A percentile compares a stretch with the other conserved stretches of the same genome.
These are phyloP conservation scores for Urocynchramus pylzowi DNA, from an alignment of 2,113 vertebrate species.

Conservation along the genomic window DNA sequence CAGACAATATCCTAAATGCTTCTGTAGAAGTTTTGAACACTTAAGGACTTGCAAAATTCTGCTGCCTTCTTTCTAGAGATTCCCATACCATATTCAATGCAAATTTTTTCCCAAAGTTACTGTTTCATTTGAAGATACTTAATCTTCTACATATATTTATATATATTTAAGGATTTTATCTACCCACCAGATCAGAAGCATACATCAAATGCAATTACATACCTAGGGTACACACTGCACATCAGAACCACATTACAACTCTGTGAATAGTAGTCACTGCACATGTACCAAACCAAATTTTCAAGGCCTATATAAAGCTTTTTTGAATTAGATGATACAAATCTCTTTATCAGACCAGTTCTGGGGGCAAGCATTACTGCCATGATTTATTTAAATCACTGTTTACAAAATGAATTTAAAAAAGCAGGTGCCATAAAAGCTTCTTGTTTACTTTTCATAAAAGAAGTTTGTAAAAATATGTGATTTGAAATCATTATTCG, in stretches of 20 bases:
- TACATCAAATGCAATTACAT: not conserved
- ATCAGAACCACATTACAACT: not conserved
- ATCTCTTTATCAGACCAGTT: not conserved
- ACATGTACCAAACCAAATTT: not conserved
- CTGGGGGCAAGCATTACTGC: not conserved
- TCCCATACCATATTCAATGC: not conserved
- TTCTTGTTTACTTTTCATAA: not conserved
- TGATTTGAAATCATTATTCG: not conserved
- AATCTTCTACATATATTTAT: not conserved
- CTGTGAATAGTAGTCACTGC: constrained; percentile 9
- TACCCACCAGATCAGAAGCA: constrained; percentile 9
- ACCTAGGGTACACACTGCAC: not conserved
- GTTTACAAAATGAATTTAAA: not conserved
- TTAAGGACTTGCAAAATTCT: not conserved
- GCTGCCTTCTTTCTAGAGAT: not conserved
- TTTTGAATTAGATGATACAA: not conserved
- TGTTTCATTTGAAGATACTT: not conserved
- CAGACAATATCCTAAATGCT: not conserved
- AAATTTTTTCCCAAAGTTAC: not conserved
- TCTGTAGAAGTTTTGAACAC: not conserved
- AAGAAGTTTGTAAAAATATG: not conserved
- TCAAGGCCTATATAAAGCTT: not conserved
- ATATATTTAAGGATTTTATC: not conserved
- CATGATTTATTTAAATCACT: not conserved
- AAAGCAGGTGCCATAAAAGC: not conserved